These are phyloP conservation scores for Mycteria americana DNA, from an alignment of 2,797 vertebrate genomes.

Conservation along the genomic window DNA sequence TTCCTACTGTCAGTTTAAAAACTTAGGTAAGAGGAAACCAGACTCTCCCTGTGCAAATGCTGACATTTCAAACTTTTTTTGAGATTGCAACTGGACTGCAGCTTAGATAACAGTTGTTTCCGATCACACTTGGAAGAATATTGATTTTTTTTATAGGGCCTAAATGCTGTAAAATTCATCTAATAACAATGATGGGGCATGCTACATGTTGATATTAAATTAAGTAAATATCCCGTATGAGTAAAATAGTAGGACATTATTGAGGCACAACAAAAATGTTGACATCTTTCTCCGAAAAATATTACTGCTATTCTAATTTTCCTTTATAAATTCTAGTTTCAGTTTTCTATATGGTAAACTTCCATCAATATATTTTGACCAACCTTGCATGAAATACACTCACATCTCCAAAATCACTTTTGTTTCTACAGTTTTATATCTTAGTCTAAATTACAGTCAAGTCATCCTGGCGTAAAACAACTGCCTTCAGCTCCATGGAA, in stretches of 20 bases:
- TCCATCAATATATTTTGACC: neutral
- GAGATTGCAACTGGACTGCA: neutral
- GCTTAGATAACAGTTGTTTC: neutral
- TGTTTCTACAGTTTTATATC: neutral
- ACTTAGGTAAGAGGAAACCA: neutral
- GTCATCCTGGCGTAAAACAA: neutral
- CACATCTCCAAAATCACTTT: neutral
- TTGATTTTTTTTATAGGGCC: neutral
- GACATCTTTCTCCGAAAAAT: neutral
- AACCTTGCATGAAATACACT: neutral
- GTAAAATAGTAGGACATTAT: neutral
- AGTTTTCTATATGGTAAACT: neutral
- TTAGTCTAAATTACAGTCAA: neutral
- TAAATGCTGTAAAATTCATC: neutral
- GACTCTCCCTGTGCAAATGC: neutral
- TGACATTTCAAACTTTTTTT: neutral
- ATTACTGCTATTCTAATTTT: neutral
- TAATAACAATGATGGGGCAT: neutral
- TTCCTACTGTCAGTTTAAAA: neutral
- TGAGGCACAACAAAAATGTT: neutral
- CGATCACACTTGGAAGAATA: neutral
- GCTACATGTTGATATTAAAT: neutral
- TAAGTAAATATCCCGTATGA: neutral
- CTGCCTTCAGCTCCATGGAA: neutral
- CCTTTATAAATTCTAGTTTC: neutral